Base-by-base conservation (phyloP, 92 coral and sea anemone genomes). In the Galaxea fascicularis region DNA sequence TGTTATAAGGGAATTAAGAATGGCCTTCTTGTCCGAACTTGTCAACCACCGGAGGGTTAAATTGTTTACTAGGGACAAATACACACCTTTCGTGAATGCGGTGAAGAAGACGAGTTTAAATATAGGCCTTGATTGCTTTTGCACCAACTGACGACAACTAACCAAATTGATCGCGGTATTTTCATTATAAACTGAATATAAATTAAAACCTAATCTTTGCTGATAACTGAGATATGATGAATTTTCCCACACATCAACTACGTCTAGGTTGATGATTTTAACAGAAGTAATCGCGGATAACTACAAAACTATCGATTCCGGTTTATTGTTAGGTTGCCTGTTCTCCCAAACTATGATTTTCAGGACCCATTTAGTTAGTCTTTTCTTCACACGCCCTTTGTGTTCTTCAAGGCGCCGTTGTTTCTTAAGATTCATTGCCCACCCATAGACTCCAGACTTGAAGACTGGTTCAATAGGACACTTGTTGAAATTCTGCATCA, bases 401-500 rank as follows among this genome's bases (percentile, higher is more conserved):
- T 51, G 12, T 35, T 21, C 69, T 22, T 4, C 3, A 12, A 39
- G 81, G 63, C 65, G 76, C 74, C 74, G 29, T 31, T 27, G 28
- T 31, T 47, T 16, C 41, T 20, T 78, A 27, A 10, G 30, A 77
- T 16, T 25, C 41, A 79, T 52, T 27, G 65, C 84, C 75, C 75
- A 66, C 84, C 84, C 67, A 28, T 59, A 28, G 41, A 10, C 52
- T 47, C 25, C 22, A 67, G 84, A 79, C 75, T 21, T 1, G 24
- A 45, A 49, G 82, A 35, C 71, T 25, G 44, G 44, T 10, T 25
- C 9, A 26, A 47, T 41, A 20, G 28, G 83, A 65, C 65, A 79
- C 25, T 65, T 39, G 84, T 66, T 52, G 65, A 79, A 79, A 79
- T 30, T 79, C 11, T 31, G 51, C n/a, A 18, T 8, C 74, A 31